Conservation (phyloP, 2,888 invertebrate species). For the Hypomecis punctinalis region DNA sequence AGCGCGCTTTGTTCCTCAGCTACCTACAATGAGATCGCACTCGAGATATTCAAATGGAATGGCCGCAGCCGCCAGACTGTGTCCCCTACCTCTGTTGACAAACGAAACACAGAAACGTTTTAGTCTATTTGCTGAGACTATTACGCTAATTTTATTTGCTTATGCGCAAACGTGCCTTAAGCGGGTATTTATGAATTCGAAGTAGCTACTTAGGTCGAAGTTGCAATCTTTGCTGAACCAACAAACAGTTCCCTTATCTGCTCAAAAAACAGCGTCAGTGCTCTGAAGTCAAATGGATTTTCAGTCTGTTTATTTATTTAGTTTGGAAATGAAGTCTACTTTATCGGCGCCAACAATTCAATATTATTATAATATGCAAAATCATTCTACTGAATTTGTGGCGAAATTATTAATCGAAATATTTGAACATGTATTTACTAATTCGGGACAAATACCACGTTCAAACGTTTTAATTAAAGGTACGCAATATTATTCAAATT, state of each 20-base stretch:
- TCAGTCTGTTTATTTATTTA: conserved; percentile 26
- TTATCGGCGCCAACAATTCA: no score
- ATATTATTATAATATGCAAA: no score
- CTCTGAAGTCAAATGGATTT: conserved; percentile 32
- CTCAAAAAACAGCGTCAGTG: conserved; percentile 32
- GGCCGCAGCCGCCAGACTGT: conserved; percentile 56
- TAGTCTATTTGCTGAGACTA: conserved; percentile 63
- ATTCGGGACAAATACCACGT: no score
- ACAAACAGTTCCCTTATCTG: conserved; percentile 41
- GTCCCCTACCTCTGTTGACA: conserved; percentile 62
- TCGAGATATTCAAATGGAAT: conserved; percentile 75
- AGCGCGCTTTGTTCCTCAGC: conserved; percentile 67
- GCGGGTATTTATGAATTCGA: conserved; percentile 48
- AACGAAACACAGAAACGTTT: conserved; percentile 63
- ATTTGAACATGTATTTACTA: no score
- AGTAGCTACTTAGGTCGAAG: conserved; percentile 44
- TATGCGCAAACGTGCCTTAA: conserved; percentile 55
- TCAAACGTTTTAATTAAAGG: no score
- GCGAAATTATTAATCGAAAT: no score
- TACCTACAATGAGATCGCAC: conserved; percentile 65
- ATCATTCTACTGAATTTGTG: no score
- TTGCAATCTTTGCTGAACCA: conserved; percentile 46
- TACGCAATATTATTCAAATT: no score
- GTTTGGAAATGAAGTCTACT: conserved; percentile 32
- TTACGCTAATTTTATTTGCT: conserved; percentile 67